Evolutionary conservation across 2,113 vertebrate genomes (phyloP).

Genomic region (Centropus unirufus): DNA sequence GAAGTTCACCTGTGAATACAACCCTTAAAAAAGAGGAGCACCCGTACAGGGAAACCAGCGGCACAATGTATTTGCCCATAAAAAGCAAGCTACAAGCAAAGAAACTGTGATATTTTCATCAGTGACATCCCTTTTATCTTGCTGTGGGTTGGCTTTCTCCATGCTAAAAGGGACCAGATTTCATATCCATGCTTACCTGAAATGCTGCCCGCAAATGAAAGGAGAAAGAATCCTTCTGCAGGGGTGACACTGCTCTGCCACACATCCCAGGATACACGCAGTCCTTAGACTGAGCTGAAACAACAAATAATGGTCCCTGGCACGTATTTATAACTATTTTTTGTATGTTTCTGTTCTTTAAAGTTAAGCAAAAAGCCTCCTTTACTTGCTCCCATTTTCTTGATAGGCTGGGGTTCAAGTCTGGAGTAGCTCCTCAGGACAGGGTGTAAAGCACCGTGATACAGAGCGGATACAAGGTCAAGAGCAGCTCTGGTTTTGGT

Average conservation of each 20-base stretch:
- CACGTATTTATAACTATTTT: background rate
- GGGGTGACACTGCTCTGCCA: background rate
- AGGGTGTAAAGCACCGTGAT: background rate
- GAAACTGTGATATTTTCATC: background rate
- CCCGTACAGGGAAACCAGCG: accelerated
- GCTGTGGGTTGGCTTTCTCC: background rate
- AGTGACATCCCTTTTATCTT: background rate
- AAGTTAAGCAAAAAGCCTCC: background rate
- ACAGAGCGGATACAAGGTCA: background rate
- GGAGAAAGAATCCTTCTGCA: background rate
- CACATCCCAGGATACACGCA: background rate
- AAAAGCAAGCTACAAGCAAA: background rate
- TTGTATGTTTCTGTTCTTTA: background rate
- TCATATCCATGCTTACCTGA: background rate
- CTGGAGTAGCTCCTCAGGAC: background rate
- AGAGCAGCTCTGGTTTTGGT: background rate
- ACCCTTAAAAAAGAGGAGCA: background rate
- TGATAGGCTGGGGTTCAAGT: background rate
- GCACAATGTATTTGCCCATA: background rate
- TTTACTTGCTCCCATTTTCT: background rate
- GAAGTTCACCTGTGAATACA: background rate
- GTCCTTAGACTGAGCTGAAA: background rate
- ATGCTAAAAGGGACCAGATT: background rate
- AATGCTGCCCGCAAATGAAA: background rate
- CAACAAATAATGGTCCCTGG: background rate